phyloP scores from a whole-genome alignment of 2,888 invertebrate species.

The Dynastes grantii region DNA sequence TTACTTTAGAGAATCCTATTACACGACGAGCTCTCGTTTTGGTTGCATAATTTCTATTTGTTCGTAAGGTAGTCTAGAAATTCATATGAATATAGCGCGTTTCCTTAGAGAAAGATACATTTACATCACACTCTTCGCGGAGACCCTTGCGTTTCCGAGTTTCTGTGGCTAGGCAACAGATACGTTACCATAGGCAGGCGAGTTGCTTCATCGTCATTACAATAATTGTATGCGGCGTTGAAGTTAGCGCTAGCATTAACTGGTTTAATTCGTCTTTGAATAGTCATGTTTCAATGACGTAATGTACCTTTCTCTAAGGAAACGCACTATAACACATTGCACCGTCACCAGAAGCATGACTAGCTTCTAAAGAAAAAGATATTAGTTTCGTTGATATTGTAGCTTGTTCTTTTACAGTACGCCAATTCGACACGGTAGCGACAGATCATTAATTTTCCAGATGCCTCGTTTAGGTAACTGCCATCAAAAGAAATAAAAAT shows the following conservation, averaged over 20 bases:
- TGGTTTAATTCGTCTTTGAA: too few species aligned
- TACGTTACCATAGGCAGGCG: too few species aligned
- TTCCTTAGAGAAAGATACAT: not conserved
- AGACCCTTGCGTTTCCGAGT: too few species aligned
- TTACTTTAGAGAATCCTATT: not conserved
- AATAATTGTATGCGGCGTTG: too few species aligned
- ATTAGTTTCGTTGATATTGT: slow-evolving; percentile 14
- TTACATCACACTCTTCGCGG: too few species aligned
- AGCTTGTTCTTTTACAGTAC: slow-evolving; percentile 3
- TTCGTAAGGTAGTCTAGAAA: not conserved
- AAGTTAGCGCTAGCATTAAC: too few species aligned
- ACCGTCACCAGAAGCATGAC: slow-evolving; percentile 21
- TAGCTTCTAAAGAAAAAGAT: slow-evolving; percentile 38
- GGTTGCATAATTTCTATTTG: not conserved
- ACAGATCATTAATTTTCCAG: slow-evolving; percentile 35
- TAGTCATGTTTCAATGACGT: too few species aligned
- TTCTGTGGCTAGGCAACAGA: too few species aligned
- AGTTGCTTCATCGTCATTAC: too few species aligned
- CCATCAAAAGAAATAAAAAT: slow-evolving; percentile 1
- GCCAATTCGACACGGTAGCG: slow-evolving; percentile 24
- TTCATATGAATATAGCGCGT: not conserved
- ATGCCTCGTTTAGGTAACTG: not conserved
- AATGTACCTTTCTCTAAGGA: too few species aligned
- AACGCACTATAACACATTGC: not conserved
- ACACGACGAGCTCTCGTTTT: not conserved